phyloP scores from a whole-genome alignment of 2,888 invertebrate genomes.

The Metalampra italica region DNA sequence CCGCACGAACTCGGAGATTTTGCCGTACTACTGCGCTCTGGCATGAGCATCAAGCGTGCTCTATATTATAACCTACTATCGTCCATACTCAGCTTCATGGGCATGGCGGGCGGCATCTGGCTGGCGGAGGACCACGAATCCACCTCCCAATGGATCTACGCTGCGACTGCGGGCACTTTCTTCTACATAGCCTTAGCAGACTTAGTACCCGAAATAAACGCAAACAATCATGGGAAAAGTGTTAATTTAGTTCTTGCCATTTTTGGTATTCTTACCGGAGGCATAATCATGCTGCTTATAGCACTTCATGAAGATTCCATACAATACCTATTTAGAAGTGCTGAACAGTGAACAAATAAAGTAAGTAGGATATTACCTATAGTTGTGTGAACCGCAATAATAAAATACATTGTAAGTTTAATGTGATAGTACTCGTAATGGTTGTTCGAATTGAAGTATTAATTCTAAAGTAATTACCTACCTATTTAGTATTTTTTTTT shows the following conservation, averaged over 20 bases:
- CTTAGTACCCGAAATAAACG: slow-evolving; percentile 82
- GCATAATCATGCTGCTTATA: slow-evolving; percentile 85
- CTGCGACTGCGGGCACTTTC: slow-evolving; percentile 88
- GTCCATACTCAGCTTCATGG: slow-evolving; percentile 86
- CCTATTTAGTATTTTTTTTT: too few relatives aligned
- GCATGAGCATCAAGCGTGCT: slow-evolving; percentile 84
- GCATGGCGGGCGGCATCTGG: slow-evolving; percentile 85
- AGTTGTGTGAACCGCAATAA: not conserved
- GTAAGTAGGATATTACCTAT: not conserved
- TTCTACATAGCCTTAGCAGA: slow-evolving; percentile 89
- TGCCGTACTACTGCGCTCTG: slow-evolving; percentile 86
- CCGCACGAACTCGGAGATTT: slow-evolving; percentile 91
- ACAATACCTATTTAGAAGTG: slow-evolving; percentile 68
- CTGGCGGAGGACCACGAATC: slow-evolving; percentile 83
- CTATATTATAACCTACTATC: slow-evolving; percentile 86
- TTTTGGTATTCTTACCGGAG: slow-evolving; percentile 82
- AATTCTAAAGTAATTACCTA: not conserved
- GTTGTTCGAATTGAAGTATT: slow-evolving; percentile 34
- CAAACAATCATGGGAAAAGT: slow-evolving; percentile 71
- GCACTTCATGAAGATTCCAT: slow-evolving; percentile 83
- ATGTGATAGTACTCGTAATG: slow-evolving; percentile 26
- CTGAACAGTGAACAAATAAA: slow-evolving; percentile 57
- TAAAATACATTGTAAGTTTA: slow-evolving; percentile 18
- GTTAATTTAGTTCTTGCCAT: slow-evolving; percentile 80
- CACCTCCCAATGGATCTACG: slow-evolving; percentile 87